Base-by-base conservation (phyloP, 2,113 vertebrate species). In the Seriola rivoliana region DNA sequence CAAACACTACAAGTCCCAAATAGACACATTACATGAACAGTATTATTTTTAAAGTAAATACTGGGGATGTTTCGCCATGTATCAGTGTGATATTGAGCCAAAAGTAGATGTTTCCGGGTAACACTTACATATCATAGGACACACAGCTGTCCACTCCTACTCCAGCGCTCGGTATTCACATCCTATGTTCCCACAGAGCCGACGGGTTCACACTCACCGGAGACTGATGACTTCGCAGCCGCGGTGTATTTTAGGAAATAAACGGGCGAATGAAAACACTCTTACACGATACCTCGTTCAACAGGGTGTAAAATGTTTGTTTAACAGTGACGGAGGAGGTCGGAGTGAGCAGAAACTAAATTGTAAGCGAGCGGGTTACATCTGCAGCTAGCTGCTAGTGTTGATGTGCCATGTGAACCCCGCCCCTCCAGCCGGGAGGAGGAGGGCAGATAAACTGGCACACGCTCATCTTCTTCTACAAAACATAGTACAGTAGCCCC, bases 381-480 rank as follows among this genome's bases (percentile, higher is more conserved):
- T 73, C 75, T 57, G 72, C 62, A 21, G 67, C n/a, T 44, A 23
- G 68, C 64, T 10, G 75, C 72, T 32, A 14, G 0, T 54, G 75
- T 38, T 68, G 71, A 63, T 58, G 84, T 63, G 69, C 84, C 71
- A 67, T 63, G 85, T 63, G 62, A 62, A 80, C 85, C 87, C 91
- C 90, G 90, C 90, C 91, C 91, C 85, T 86, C 67, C 8, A 25
- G 57, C n/a, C 79, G 73, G 80, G 60, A 86, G 86, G 86, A 85
- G 85, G 78, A 46, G 88, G 58, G 55, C 52, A 25, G 25, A 42
- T 2, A 67, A 67, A 75, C 66, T 4, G 69, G 38, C 75, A 62
- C 85, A 71, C 64, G 16, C 66, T 54, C 76, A 67, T 21, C 23
- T 14, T n/a, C 40, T 25, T 21, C 34, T 38, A 55, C n/a, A 46